Evolutionary conservation across 2,797 vertebrate genomes (phyloP), one percentile per base, ranked within the genome.

Genomic region (Microctenopoma steveboyesi): DNA sequence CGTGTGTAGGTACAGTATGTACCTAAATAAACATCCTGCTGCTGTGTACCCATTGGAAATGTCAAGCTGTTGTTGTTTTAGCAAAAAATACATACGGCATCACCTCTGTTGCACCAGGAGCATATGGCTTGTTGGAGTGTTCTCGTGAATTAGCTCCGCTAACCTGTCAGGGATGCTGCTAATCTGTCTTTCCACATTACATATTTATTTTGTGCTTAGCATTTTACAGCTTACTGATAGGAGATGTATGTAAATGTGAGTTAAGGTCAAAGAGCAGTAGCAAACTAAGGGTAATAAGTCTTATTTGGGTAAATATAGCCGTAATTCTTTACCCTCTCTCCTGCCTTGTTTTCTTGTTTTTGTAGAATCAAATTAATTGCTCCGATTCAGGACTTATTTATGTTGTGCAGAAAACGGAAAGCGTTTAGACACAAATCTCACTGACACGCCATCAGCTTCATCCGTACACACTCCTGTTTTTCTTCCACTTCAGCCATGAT

Each of bases 51-150:
- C 69, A 79, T 47, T 15, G 45, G 64, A 59, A 86, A 83, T 71
- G 74, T 82, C 76, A 85, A 86, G 67, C 82, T 69, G 74, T 64
- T 82, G 68, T 72, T 81, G 74, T 85, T 78, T 63, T 59, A 58
- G 33, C 33, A 54, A 57, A 2, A 70, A 83, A 66, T 57, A 71
- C 69, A 81, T 45, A 68, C 61, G 33, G 46, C 47, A 27, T 9
- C 49, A 46, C 55, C 64, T 72, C 57, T 22, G 55, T 49, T 59
- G 69, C 59, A 61, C 39, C 25, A 14, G 51, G 67, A 85, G 13
- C 53, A 74, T 63, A 43, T 47, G 70, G 39, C 47, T 57, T 28
- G 7, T 37, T 61, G 61, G 67, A 72, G 75, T 64, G 28, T 43
- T 51, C 51, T 51, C 4, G 9, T 28, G 46, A 81, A 68, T 86